Evolutionary conservation across 2,888 invertebrate species (phyloP).

Genomic region (Drosophila ezoana): DNA sequence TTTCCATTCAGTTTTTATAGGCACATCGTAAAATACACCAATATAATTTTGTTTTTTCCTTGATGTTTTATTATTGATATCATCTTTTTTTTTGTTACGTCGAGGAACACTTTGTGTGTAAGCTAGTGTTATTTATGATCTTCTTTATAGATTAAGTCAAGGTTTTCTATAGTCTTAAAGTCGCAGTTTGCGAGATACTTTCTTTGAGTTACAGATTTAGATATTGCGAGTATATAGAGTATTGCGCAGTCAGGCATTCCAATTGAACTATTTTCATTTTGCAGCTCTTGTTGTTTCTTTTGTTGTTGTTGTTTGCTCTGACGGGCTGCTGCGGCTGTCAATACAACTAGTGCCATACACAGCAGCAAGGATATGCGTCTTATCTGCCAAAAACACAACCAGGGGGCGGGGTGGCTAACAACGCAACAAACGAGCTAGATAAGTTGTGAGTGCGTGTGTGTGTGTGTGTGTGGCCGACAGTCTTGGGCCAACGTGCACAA

Average conservation of each 20-base stretch:
- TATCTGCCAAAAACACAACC: conserved; percentile 71
- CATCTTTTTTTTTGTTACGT: no score
- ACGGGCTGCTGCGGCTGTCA: conserved; percentile 49
- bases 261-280: not conserved
- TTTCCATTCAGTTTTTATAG: no score
- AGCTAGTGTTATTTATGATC: no score
- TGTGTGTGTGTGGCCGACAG: conserved; percentile 25
- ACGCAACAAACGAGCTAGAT: conserved; percentile 37
- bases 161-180: no score
- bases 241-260: not conserved
- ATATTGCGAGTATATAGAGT: not conserved
- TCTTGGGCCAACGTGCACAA: conserved; percentile 67
- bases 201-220: no score
- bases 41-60: no score
- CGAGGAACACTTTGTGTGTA: no score
- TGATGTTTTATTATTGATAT: no score
- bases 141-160: no score
- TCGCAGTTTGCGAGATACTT: no score
- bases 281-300: not conserved
- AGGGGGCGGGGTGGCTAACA: conserved; percentile 37
- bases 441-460: conserved; percentile 30
- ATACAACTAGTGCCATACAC: conserved; percentile 36
- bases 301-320: conserved; percentile 4
- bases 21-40: no score
- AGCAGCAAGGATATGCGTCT: conserved; percentile 56